Evolutionary conservation across 92 coral and sea anemone genomes (phyloP).

Genomic region (Porites cylindrica): DNA sequence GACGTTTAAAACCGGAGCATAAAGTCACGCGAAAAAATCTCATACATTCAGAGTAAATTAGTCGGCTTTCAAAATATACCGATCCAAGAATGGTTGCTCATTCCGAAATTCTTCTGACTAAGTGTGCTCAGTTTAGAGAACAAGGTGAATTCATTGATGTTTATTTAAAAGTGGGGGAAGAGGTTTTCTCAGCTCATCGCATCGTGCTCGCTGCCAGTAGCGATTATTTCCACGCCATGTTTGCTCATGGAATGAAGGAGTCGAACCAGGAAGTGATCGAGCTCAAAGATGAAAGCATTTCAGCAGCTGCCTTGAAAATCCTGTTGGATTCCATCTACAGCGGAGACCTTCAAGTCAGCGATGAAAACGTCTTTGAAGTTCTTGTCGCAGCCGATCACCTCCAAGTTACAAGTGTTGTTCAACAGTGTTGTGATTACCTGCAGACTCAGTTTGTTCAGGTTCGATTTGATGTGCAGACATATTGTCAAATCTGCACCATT

Average conservation of each 20-base stretch:
- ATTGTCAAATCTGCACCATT: no score
- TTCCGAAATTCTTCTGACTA: conserved; percentile 9
- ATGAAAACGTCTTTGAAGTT: conserved; percentile 62
- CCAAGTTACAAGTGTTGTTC: conserved; percentile 25
- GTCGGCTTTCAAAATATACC: no score
- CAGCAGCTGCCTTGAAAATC: conserved; percentile 55
- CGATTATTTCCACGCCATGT: conserved; percentile 81
- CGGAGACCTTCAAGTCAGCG: conserved; percentile 53
- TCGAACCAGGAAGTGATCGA: conserved; percentile 59
- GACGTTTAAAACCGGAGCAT: no score
- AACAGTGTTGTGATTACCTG: no score
- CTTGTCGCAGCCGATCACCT: conserved; percentile 63
- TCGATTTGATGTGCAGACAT: no score
- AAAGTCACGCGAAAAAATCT: no score
- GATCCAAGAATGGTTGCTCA: conserved; percentile 27
- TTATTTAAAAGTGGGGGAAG: conserved; percentile 68
- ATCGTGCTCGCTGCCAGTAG: conserved; percentile 75
- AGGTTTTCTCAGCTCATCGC: conserved; percentile 67
- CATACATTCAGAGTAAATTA: no score
- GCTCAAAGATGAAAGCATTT: conserved; percentile 46
- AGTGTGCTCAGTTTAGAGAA: conserved; percentile 29
- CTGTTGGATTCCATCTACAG: conserved; percentile 73
- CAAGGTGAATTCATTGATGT: conserved; percentile 74
- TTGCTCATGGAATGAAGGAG: conserved; percentile 46
- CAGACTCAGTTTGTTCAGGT: no score